Evolutionary conservation across 2,888 invertebrate species (phyloP).

Genomic region (Caenorhabditis plicata): DNA sequence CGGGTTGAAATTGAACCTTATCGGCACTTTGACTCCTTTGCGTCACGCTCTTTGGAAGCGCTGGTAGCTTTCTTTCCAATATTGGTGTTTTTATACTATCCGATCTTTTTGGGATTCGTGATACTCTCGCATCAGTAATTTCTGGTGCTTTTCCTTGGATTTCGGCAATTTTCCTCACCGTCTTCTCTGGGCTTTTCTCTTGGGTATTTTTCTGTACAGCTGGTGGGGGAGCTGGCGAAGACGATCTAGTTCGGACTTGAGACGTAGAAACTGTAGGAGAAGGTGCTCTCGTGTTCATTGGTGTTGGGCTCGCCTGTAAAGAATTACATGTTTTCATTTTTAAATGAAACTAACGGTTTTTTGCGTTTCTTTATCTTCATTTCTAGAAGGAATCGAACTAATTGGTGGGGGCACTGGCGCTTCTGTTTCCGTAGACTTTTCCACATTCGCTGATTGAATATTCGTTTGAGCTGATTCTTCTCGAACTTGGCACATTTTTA

Average conservation of each 20-base stretch:
- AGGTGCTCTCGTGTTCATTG: too few relatives aligned
- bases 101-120: constrained; percentile 46
- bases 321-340: too few relatives aligned
- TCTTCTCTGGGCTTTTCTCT: constrained; percentile 6
- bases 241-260: too few relatives aligned
- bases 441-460: constrained; percentile 2
- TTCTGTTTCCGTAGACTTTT: constrained; percentile 18
- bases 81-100: constrained; percentile 49
- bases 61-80: constrained; percentile 45
- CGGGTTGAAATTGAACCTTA: constrained; percentile 8
- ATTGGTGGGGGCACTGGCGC: constrained; percentile 34
- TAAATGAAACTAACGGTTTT: too few relatives aligned
- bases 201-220: too few relatives aligned
- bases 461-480: constrained; percentile 28
- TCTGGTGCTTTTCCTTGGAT: constrained; percentile 31
- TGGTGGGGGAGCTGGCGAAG: too few relatives aligned
- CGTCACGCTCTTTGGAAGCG: constrained; percentile 32
- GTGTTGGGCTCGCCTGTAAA: too few relatives aligned
- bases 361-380: constrained; percentile 27
- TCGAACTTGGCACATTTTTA: constrained; percentile 6
- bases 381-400: constrained; percentile 35
- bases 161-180: background rate
- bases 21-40: constrained; percentile 41
- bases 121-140: constrained; percentile 45
- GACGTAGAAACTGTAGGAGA: constrained; percentile 10